These are phyloP conservation scores for Yponomeuta evonymella DNA, from an alignment of 2,888 invertebrate species.

Conservation along the genomic window DNA sequence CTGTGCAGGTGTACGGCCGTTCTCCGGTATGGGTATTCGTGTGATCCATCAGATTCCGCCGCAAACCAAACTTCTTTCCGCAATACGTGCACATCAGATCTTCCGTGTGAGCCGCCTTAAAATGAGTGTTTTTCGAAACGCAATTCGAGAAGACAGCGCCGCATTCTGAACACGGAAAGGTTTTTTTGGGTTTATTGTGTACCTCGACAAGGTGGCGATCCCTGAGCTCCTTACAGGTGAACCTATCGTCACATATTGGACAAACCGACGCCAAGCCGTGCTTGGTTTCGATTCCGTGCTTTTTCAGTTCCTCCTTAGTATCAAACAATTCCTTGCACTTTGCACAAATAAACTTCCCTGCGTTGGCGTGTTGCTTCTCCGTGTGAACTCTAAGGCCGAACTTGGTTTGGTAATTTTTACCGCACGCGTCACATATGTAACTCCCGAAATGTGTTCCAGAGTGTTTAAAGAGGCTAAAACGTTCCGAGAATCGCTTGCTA, in stretches of 20 bases:
- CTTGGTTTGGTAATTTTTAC: slow-evolving; percentile 57
- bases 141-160: slow-evolving; percentile 21
- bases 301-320: slow-evolving; percentile 59
- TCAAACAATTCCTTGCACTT: slow-evolving; percentile 57
- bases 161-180: slow-evolving; percentile 24
- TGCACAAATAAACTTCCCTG: slow-evolving; percentile 54
- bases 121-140: slow-evolving; percentile 23
- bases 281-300: slow-evolving; percentile 52
- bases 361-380: slow-evolving; percentile 50
- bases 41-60: slow-evolving; percentile 25
- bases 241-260: slow-evolving; percentile 24
- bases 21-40: slow-evolving; percentile 13
- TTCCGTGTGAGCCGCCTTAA: slow-evolving; percentile 25
- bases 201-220: slow-evolving; percentile 25
- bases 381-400: slow-evolving; percentile 55
- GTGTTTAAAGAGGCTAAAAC: slow-evolving; percentile 43
- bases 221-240: slow-evolving; percentile 24
- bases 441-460: slow-evolving; percentile 60
- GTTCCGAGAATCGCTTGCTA: slow-evolving; percentile 2
- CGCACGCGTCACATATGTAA: slow-evolving; percentile 62
- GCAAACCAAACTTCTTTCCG: slow-evolving; percentile 25
- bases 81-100: slow-evolving; percentile 26
- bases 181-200: slow-evolving; percentile 19
- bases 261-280: slow-evolving; percentile 23
- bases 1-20: background rate